Evolutionary conservation across 1,140 invertebrate species (phyloP).

Genomic region (Drosophila azteca): DNA sequence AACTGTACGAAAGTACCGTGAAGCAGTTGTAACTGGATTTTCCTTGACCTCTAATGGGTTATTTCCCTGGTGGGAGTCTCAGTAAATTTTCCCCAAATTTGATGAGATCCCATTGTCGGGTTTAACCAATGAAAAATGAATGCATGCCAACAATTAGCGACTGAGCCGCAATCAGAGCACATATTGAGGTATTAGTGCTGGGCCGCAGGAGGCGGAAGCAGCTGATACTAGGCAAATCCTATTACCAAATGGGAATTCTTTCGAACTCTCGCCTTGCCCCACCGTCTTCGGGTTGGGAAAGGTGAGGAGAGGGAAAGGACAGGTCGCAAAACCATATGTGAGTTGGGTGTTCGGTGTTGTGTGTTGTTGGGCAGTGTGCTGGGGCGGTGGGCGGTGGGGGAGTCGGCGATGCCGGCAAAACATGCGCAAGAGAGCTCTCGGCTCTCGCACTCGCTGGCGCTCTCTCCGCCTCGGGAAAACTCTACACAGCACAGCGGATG

Average conservation of each 20-base stretch:
- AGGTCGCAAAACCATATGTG: constrained; percentile 43
- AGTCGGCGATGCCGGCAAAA: constrained; percentile 35
- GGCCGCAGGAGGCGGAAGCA: constrained; percentile 3
- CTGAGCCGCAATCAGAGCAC: background rate
- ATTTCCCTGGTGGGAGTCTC: no score
- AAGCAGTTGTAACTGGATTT: no score
- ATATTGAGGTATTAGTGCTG: background rate
- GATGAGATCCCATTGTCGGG: background rate
- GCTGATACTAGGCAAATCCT: constrained; percentile 57
- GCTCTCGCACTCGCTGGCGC: constrained; percentile 2
- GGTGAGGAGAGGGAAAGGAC: background rate
- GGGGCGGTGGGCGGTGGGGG: constrained; percentile 7
- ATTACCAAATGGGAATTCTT: constrained; percentile 45
- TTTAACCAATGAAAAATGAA: constrained; percentile 27
- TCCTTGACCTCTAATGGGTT: no score
- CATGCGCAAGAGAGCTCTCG: constrained; percentile 33
- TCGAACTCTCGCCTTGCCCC: constrained; percentile 28
- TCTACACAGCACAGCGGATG: constrained; percentile 35
- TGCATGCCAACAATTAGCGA: constrained; percentile 12
- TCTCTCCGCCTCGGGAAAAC: constrained; percentile 18
- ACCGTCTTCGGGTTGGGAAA: no score
- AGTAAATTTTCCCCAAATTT: constrained; percentile 5
- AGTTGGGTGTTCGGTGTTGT: constrained; percentile 9
- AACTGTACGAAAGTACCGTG: no score
- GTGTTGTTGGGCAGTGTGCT: background rate